Percentiles rank a stretch among this genome's conserved stretches.
These are phyloP conservation scores for Cassiopea andromeda DNA, from an alignment of 30 jellyfish, hydroid and myxozoan genomes.

Conservation along the genomic window DNA sequence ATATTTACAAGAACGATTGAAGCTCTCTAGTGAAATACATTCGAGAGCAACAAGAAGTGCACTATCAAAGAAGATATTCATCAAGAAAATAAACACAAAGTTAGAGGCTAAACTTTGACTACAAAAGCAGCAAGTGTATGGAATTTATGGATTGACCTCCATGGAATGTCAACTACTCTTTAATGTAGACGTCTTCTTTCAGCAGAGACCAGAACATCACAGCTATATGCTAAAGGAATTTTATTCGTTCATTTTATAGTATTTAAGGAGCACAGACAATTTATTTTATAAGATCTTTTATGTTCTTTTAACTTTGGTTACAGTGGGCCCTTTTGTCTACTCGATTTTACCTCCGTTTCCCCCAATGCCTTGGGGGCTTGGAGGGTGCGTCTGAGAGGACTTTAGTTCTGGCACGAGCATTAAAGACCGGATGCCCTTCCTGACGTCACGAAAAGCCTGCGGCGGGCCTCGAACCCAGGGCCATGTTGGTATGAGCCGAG, in stretches of 20 bases:
- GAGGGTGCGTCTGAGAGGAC: too few relatives aligned
- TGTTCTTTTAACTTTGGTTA: neutral
- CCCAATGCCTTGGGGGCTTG: too few relatives aligned
- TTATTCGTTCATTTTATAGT: too few relatives aligned
- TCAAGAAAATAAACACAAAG: slow-evolving; percentile 12
- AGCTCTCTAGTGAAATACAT: neutral
- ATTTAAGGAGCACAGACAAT: neutral
- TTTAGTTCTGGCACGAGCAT: too few relatives aligned
- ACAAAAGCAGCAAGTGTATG: slow-evolving; percentile 13
- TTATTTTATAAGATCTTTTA: too few relatives aligned
- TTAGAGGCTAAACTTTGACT: slow-evolving; percentile 15
- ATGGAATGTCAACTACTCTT: neutral
- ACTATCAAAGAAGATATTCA: neutral
- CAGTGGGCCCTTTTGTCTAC: neutral
- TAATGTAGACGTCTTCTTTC: neutral
- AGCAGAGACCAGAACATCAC: neutral
- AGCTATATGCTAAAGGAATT: neutral
- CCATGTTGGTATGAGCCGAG: too few relatives aligned
- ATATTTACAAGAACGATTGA: slow-evolving; percentile 34
- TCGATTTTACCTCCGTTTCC: too few relatives aligned
- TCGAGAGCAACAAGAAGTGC: too few relatives aligned
- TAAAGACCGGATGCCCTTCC: too few relatives aligned
- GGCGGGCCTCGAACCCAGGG: too few relatives aligned
- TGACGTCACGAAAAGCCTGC: too few relatives aligned
- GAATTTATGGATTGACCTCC: neutral